These are phyloP conservation scores for Cavia aperea DNA, from an alignment of 2,113 vertebrate genomes.

Conservation along the genomic window DNA sequence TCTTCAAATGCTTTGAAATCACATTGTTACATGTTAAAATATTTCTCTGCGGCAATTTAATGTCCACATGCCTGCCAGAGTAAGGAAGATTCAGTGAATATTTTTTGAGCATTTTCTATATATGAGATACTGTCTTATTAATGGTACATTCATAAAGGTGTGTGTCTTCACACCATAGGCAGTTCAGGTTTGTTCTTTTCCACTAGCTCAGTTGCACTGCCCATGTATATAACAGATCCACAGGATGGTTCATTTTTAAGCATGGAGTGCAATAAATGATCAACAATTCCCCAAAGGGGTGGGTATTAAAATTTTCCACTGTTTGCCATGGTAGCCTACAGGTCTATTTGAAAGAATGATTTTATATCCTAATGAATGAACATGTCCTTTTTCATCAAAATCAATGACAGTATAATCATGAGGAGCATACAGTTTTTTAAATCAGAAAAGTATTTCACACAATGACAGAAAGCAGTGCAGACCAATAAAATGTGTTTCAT, in stretches of 20 bases:
- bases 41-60: background rate
- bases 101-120: background rate
- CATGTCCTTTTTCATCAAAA: background rate
- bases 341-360: background rate
- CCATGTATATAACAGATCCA: background rate
- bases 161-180: background rate
- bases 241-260: background rate
- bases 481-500: background rate
- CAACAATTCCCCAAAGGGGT: background rate
- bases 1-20: slow-evolving; percentile 1
- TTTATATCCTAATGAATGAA: background rate
- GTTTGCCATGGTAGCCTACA: background rate
- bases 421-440: background rate
- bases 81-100: background rate
- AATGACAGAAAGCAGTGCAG: background rate
- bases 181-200: background rate
- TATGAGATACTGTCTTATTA: background rate
- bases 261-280: background rate
- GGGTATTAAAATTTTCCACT: slow-evolving; percentile 18
- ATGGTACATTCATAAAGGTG: no score
- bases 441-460: background rate
- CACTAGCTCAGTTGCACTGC: background rate
- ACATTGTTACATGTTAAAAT: background rate
- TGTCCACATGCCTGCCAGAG: background rate
- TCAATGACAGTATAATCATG: background rate